These are phyloP conservation scores for Auanema sp. DNA, from an alignment of 2,888 invertebrate species.

Conservation along the genomic window DNA sequence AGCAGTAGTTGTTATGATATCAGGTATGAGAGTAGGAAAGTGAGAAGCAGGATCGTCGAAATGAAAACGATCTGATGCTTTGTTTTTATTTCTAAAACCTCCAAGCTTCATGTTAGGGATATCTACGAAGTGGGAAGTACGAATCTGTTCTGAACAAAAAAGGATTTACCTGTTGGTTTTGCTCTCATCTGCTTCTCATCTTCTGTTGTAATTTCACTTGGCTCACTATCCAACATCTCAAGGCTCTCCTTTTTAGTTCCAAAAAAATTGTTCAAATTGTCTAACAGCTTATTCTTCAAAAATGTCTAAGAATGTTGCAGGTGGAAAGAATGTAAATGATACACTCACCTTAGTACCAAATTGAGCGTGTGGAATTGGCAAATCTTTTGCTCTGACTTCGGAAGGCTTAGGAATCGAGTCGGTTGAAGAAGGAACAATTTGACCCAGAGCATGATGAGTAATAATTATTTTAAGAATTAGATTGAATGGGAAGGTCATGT, in stretches of 20 bases:
- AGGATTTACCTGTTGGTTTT: constrained; percentile 17
- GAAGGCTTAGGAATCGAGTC: no score
- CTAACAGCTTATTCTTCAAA: constrained; percentile 17
- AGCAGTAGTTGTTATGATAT: no score
- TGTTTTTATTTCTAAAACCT: not conserved
- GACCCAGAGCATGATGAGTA: no score
- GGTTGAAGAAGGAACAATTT: no score
- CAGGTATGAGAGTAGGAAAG: not conserved
- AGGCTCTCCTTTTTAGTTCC: constrained; percentile 7
- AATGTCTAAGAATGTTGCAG: constrained; percentile 12
- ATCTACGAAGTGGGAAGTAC: constrained; percentile 4
- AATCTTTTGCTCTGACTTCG: no score
- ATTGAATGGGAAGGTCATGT: no score
- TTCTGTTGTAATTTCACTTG: constrained; percentile 5
- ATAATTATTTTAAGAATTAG: no score
- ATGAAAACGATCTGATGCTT: constrained; percentile 7
- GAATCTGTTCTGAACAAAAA: not conserved
- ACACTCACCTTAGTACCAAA: no score
- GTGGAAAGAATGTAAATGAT: no score
- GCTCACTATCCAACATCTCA: constrained; percentile 16
- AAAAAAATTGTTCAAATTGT: constrained; percentile 22
- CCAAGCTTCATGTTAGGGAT: constrained; percentile 13
- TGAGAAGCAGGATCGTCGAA: constrained; percentile 12
- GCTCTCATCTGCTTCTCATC: constrained; percentile 6
- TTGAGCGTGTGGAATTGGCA: no score